Percentiles rank a stretch among this genome's conserved stretches.
These are phyloP conservation scores for Spodoptera picta DNA, from an alignment of 2,888 invertebrate genomes.

Conservation along the genomic window DNA sequence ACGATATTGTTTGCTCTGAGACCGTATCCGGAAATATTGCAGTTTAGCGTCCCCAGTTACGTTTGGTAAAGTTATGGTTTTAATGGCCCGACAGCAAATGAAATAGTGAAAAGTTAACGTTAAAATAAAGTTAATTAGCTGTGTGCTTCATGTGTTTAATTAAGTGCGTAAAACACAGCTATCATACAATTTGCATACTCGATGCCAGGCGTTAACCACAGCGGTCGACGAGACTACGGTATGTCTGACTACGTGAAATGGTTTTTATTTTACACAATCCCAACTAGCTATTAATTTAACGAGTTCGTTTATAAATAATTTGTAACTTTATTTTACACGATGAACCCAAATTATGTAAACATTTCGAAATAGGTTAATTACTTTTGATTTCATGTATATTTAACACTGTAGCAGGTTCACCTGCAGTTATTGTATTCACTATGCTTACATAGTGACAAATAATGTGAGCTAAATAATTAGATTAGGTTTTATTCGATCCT, in stretches of 20 bases:
- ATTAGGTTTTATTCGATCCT: no score
- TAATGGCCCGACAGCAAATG: slow-evolving; percentile 30
- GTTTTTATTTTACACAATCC: slow-evolving; percentile 26
- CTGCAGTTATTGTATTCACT: no score
- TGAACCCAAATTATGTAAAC: no score
- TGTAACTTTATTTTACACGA: background rate
- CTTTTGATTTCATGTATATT: no score
- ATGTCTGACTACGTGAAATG: slow-evolving; percentile 29
- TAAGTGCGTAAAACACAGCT: slow-evolving; percentile 53
- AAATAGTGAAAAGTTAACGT: slow-evolving; percentile 47
- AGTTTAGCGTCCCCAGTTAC: slow-evolving; percentile 23
- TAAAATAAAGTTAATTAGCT: slow-evolving; percentile 39
- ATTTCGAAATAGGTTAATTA: no score
- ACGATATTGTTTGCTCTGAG: slow-evolving; percentile 31
- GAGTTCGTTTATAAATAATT: background rate
- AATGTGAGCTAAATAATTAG: no score
- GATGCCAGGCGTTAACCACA: slow-evolving; percentile 43
- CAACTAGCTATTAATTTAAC: slow-evolving; percentile 3
- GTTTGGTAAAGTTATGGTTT: slow-evolving; percentile 21
- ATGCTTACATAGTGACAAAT: no score
- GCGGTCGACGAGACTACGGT: slow-evolving; percentile 35
- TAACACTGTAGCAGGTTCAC: no score
- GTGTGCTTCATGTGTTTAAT: slow-evolving; percentile 54
- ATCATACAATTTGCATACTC: slow-evolving; percentile 53
- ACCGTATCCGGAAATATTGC: slow-evolving; percentile 24